A percentile compares a stretch with the other conserved stretches of the same genome.
phyloP scores from a whole-genome alignment of 2,797 vertebrate species.

The Artibeus lituratus region DNA sequence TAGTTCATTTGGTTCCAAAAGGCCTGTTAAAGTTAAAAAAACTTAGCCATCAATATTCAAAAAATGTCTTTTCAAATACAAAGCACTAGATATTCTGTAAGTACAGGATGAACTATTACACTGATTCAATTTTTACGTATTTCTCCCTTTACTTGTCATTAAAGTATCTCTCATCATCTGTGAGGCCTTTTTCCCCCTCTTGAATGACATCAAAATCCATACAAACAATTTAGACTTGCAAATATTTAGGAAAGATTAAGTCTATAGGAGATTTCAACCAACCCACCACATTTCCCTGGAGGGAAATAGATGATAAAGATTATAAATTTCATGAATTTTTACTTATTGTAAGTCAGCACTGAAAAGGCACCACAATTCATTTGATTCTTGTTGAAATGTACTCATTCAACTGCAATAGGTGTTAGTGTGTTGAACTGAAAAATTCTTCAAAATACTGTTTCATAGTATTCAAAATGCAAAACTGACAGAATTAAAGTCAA shows the following conservation, averaged over 20 bases:
- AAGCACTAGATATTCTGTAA: background rate
- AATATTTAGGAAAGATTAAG: constrained; percentile 65
- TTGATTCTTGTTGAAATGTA: constrained; percentile 36
- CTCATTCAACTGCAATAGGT: background rate
- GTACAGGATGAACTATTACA: background rate
- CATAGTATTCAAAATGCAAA: constrained; percentile 45
- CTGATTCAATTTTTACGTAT: background rate
- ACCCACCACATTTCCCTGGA: background rate
- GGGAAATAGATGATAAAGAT: constrained; percentile 35
- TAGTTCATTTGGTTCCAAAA: background rate
- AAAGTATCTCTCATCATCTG: background rate
- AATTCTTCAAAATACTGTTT: constrained; percentile 9
- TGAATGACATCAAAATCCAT: background rate
- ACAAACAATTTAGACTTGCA: constrained; percentile 33
- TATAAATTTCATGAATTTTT: constrained; percentile 59
- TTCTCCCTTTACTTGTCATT: background rate
- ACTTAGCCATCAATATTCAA: background rate
- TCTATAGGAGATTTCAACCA: constrained; percentile 23
- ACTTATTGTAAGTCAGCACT: constrained; percentile 41
- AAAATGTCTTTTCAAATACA: background rate
- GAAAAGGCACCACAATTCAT: constrained; percentile 47
- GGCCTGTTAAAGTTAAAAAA: background rate
- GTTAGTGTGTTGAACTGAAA: background rate
- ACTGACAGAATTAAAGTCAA: background rate
- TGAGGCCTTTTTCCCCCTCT: background rate